A percentile compares a stretch with the other conserved stretches of the same genome.
Conservation (phyloP, 1,140 invertebrate genomes). For the Latrodectus geometricus region DNA sequence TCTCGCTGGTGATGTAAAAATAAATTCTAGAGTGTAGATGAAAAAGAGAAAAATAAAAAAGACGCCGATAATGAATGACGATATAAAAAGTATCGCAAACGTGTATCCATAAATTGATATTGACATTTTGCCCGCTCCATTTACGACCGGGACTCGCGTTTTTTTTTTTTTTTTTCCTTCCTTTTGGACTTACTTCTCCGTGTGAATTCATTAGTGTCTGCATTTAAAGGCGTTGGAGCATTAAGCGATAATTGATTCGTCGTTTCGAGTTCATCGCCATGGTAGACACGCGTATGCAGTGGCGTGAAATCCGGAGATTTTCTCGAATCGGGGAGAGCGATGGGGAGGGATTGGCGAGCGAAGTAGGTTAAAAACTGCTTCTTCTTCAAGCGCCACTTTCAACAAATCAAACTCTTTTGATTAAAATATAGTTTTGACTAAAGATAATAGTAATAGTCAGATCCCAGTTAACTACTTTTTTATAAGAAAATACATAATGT, state of each 20-base stretch:
- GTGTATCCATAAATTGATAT: conserved; percentile 17
- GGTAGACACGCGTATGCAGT: conserved; percentile 10
- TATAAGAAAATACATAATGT: too few species aligned
- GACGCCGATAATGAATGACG: not conserved
- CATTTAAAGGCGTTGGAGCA: conserved; percentile 53
- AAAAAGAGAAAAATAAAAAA: not conserved
- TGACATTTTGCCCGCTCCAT: conserved; percentile 40
- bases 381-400: not conserved
- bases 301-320: conserved; percentile 43
- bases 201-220: conserved; percentile 32
- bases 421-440: too few species aligned
- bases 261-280: conserved; percentile 12
- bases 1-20: not conserved
- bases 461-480: too few species aligned
- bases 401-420: too few species aligned
- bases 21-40: not conserved
- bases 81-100: conserved; percentile 1
- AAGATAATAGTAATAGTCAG: too few species aligned
- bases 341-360: not conserved
- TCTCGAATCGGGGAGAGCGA: not conserved
- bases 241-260: conserved; percentile 57
- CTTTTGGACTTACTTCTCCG: not conserved
- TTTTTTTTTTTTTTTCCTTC: too few species aligned
- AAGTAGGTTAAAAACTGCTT: not conserved
- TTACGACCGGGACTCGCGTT: not conserved